phyloP scores from a whole-genome alignment of 2,797 vertebrate species.

The Pseudochirops cupreus region DNA sequence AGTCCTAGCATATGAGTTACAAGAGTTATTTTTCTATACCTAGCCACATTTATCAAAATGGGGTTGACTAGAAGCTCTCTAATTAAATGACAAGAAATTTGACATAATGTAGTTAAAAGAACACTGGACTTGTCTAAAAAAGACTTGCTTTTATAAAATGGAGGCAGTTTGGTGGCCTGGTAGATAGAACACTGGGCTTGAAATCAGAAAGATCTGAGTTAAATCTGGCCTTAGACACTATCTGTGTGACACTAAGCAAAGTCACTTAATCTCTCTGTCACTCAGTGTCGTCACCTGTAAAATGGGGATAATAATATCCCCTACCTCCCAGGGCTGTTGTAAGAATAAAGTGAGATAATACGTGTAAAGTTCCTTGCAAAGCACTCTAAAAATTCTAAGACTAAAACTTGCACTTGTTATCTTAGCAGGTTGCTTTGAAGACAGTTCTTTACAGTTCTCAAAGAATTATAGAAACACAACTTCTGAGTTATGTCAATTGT shows the following conservation, averaged over 20 bases:
- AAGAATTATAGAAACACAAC: background rate
- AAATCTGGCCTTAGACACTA: background rate
- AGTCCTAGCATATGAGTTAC: background rate
- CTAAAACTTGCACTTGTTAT: background rate
- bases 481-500: background rate
- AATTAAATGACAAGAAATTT: background rate
- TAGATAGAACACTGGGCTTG: background rate
- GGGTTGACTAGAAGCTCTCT: background rate
- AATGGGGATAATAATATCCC: background rate
- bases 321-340: background rate
- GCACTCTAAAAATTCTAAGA: background rate
- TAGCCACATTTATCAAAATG: background rate
- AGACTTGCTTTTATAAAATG: background rate
- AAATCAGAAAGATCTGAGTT: background rate
- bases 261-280: background rate
- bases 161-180: background rate
- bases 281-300: background rate
- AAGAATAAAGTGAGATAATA: background rate
- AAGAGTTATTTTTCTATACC: background rate
- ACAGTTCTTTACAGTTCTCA: background rate
- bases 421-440: background rate
- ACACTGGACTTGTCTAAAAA: background rate
- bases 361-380: background rate
- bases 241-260: background rate
- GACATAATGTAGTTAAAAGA: background rate